Evolutionary conservation across 2,113 vertebrate genomes (phyloP), one percentile per base, ranked within the genome.

Genomic region (Actenoides lindsayi): DNA sequence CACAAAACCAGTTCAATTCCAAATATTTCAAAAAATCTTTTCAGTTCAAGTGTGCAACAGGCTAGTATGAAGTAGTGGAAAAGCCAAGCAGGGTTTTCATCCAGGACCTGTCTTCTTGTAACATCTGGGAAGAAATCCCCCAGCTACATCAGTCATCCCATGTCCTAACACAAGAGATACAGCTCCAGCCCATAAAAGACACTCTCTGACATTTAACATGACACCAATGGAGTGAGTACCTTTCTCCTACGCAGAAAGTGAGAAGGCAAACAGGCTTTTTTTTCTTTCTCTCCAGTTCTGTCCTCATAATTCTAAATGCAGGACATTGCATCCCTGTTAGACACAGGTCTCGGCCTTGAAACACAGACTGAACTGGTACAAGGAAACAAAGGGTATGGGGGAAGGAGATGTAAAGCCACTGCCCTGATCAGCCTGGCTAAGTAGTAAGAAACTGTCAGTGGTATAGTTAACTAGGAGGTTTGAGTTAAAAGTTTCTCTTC

Each of bases 121-220:
- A 91, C 62, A 95, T 85, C 67, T 94, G 70, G 44, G 74, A 95
- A 91, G 91, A 90, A 95, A 77, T 93, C 67, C 33, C 59, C 23
- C 57, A 87, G 57, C 78, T 85, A 46, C 50, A 83, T 79, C 78
- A 93, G 85, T 79, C 89, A 83, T 75, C 79, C 51, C 63, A 87
- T 70, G 68, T 67, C 69, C 89, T 87, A 92, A 94, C 71, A 86
- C 51, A 76, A 60, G 51, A 90, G 71, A 94, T 77, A 86, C 3
- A 50, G 50, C 92, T 89, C 42, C 1, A 2, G 77, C 48, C 56
- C 77, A 75, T 21, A 56, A 92, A 81, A 65, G 87, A 89, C 6
- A 2, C 27, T 50, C 44, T 65, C 89, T 69, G 67, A 93, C 54
- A 86, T 80, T 73, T 79, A 90, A 80, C 37, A 59, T 0, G 14